phyloP scores from a whole-genome alignment of 1,140 invertebrate genomes.

The Anastatus disparis region DNA sequence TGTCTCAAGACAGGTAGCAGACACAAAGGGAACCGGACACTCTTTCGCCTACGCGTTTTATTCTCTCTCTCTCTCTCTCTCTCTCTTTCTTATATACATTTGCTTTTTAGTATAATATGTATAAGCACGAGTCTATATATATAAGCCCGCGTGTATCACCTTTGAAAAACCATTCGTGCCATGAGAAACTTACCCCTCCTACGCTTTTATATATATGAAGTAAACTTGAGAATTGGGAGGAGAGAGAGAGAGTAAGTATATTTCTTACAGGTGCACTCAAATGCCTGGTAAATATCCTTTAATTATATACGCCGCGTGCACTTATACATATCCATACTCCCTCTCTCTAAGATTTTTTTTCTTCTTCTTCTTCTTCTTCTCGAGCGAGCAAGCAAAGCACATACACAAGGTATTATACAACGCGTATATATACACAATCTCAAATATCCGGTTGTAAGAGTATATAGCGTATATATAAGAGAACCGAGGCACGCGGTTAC shows the following conservation, averaged over 20 bases:
- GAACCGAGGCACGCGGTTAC: slow-evolving; percentile 6
- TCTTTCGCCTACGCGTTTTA: slow-evolving; percentile 56
- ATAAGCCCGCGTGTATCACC: too few relatives aligned
- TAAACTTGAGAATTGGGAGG: not conserved
- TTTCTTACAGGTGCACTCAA: slow-evolving; percentile 56
- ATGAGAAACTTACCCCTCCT: slow-evolving; percentile 23
- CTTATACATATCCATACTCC: not conserved
- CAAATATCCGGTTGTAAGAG: slow-evolving; percentile 47
- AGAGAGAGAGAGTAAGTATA: slow-evolving; percentile 6
- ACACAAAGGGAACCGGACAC: slow-evolving; percentile 64
- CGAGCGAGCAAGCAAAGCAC: too few relatives aligned
- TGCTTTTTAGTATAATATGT: too few relatives aligned
- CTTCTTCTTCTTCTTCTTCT: not conserved
- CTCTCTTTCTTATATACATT: not conserved
- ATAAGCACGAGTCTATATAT: too few relatives aligned
- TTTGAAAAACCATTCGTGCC: too few relatives aligned
- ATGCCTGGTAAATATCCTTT: slow-evolving; percentile 56
- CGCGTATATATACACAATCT: slow-evolving; percentile 42
- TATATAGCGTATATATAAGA: too few relatives aligned
- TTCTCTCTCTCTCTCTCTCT: slow-evolving; percentile 38
- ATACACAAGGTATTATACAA: slow-evolving; percentile 20
- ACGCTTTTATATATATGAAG: too few relatives aligned
- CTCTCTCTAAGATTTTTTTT: too few relatives aligned
- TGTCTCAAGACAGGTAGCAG: slow-evolving; percentile 65
- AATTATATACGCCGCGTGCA: slow-evolving; percentile 52